Conservation (phyloP, 2,113 vertebrate genomes). For the Columba janthina region DNA sequence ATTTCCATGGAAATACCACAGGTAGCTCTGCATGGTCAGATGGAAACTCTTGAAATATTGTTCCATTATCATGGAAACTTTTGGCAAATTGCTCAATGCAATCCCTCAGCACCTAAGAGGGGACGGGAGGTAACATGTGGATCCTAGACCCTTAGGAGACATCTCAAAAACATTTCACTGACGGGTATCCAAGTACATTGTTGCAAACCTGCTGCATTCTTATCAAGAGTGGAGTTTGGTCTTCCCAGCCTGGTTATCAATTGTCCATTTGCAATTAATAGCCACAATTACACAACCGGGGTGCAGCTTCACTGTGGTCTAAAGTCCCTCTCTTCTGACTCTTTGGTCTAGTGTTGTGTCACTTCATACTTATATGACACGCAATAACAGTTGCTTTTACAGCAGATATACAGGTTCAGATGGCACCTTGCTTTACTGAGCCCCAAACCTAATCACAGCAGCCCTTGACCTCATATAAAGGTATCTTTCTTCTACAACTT, state of each 20-base stretch:
- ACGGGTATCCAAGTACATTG: fast-evolving
- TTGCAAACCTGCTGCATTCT: background rate
- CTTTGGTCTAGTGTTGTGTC: background rate
- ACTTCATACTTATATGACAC: fast-evolving
- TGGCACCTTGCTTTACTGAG: background rate
- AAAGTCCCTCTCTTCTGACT: background rate
- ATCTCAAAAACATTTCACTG: background rate
- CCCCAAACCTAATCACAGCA: background rate
- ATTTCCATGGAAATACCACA: background rate
- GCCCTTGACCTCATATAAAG: background rate
- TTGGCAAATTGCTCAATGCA: background rate
- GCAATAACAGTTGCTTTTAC: fast-evolving
- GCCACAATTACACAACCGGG: background rate
- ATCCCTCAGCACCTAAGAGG: background rate
- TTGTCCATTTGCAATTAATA: background rate
- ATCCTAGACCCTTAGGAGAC: background rate
- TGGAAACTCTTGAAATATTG: background rate
- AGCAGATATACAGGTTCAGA: background rate
- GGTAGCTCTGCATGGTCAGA: too few relatives aligned
- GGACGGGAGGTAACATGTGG: fast-evolving
- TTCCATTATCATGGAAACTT: too few relatives aligned
- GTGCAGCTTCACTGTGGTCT: background rate
- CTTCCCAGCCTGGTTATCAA: background rate
- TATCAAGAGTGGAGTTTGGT: background rate
- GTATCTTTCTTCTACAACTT: background rate